Evolutionary conservation across 2,113 vertebrate genomes (phyloP).

Genomic region (Esox niger): DNA sequence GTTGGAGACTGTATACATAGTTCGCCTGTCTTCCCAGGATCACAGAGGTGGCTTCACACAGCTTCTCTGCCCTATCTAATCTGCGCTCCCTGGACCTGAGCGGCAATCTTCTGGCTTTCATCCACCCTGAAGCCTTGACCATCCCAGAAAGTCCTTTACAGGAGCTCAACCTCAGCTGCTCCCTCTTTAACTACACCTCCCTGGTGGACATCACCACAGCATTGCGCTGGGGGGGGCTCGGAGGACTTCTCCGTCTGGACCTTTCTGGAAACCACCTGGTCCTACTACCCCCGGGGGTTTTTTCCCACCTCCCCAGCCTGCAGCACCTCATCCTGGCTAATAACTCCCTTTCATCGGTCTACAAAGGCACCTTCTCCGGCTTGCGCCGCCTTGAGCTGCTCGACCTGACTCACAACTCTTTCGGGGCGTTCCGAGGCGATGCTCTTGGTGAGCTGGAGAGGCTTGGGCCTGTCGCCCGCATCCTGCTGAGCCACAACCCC

Average conservation of each 20-base stretch:
- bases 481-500: constrained; percentile 72
- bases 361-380: constrained; percentile 70
- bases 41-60: constrained; percentile 62
- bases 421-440: constrained; percentile 53
- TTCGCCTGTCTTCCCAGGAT: constrained; percentile 61
- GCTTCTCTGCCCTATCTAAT: constrained; percentile 63
- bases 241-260: constrained; percentile 59
- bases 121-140: constrained; percentile 72
- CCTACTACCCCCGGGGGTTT: constrained; percentile 56
- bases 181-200: constrained; percentile 68
- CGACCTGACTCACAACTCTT: constrained; percentile 68
- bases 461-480: constrained; percentile 45
- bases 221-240: constrained; percentile 59
- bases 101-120: constrained; percentile 65
- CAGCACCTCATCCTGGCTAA: constrained; percentile 65
- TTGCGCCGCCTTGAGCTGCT: constrained; percentile 60
- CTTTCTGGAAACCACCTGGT: constrained; percentile 61
- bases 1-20: constrained; percentile 21
- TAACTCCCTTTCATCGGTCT: constrained; percentile 70
- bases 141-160: constrained; percentile 69
- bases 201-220: constrained; percentile 60
- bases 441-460: constrained; percentile 62
- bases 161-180: constrained; percentile 72
- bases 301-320: constrained; percentile 50
- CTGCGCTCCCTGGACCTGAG: constrained; percentile 72